Conservation (phyloP, 2,888 invertebrate species). For the Saturnia pavonia region DNA sequence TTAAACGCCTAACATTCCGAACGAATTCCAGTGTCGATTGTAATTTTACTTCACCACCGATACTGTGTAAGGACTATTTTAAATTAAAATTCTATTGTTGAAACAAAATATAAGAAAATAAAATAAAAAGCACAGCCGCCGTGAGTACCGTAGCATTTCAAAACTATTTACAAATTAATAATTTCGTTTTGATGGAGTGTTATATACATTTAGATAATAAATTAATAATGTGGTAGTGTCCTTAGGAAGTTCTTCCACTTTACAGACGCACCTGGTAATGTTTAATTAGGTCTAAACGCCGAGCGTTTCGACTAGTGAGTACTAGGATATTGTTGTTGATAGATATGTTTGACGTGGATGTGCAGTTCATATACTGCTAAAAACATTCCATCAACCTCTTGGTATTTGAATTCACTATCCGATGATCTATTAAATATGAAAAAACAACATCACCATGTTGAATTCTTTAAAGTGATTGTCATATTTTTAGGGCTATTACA, state of each 20-base stretch:
- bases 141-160: conserved; percentile 65
- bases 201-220: conserved; percentile 48
- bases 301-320: conserved; percentile 33
- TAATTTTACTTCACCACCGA: conserved; percentile 53
- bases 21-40: conserved; percentile 49
- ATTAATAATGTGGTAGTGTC: conserved; percentile 61
- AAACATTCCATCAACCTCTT: conserved; percentile 57
- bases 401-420: conserved; percentile 46
- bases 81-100: conserved; percentile 32
- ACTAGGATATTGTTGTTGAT: conserved; percentile 48
- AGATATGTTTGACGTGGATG: conserved; percentile 45
- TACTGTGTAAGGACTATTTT: conserved; percentile 46
- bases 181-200: conserved; percentile 51
- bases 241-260: conserved; percentile 59
- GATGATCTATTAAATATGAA: background rate
- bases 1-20: conserved; percentile 61
- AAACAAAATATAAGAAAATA: conserved; percentile 28
- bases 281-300: conserved; percentile 13
- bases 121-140: conserved; percentile 31
- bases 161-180: conserved; percentile 40
- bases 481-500: conserved; percentile 30
- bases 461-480: conserved; percentile 37
- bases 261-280: conserved; percentile 55
- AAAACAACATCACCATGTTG: conserved; percentile 25
- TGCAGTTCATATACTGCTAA: conserved; percentile 39